Base-by-base conservation (phyloP, 2,113 vertebrate species). In the Oreotrochilus melanogaster region DNA sequence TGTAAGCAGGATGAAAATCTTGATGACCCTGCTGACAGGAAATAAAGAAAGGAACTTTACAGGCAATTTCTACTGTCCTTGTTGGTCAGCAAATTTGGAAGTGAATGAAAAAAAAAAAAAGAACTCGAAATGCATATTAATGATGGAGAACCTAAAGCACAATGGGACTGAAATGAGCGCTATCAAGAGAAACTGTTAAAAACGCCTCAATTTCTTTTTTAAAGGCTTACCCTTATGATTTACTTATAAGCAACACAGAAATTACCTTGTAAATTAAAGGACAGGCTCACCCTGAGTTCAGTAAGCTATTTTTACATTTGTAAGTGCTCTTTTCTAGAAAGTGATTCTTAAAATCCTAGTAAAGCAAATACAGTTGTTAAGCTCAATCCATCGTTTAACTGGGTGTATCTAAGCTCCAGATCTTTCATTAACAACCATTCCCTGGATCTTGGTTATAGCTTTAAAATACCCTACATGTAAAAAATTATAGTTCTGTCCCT, bases 41-140 rank as follows among this genome's bases (percentile, higher is more conserved):
- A 95, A 91, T 72, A 94, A 81, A 95, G 87, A 90, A 81, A 86
- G 65, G 57, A 92, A 95, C 89, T 82, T 88, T 92, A 92, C 86
- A 94, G 83, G 86, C 91, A 95, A 95, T 96, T 94, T 96, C 80
- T 74, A 91, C 50, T 58, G 94, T 75, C 88, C 88, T 92, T 95
- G 88, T 61, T 93, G 79, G 88, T 93, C 94, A 97, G 96, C 88
- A 94, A 87, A 93, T 95, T 86, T 85, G 65, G 80, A 95, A 94
- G 47, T 43, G 69, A 93, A 90, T 33, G 58, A 71, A 94, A 88
- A 50, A n/a, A 92, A 65, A 66, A 92, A 92, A 78, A 65, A 66
- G 60, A 94, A 88, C 66, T 70, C 75, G 73, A 94, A 97, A 92
- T 87, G 90, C 79, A 91, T 96, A 82, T 95, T 93, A 95, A 93